Evolutionary conservation across 1,140 invertebrate genomes (phyloP).

Genomic region (Danaus plexippus): DNA sequence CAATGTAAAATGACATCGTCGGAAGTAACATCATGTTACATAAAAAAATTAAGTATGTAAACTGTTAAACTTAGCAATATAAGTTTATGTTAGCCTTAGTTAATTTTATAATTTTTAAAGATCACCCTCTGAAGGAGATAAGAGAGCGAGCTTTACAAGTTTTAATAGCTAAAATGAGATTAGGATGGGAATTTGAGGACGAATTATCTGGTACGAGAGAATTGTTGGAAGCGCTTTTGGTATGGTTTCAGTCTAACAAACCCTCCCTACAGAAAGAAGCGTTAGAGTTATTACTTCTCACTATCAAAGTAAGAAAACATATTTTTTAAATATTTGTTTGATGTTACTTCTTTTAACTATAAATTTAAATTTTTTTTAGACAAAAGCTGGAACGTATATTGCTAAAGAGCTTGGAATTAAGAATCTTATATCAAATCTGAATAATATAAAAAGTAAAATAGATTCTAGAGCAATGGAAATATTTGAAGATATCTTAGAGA

Average conservation of each 20-base stretch:
- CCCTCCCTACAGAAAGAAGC: conserved; percentile 48
- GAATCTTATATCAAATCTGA: conserved; percentile 32
- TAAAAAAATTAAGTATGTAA: conserved; percentile 50
- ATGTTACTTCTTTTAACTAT: conserved; percentile 5
- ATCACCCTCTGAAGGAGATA: conserved; percentile 58
- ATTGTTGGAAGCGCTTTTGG: conserved; percentile 41
- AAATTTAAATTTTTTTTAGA: conserved; percentile 36
- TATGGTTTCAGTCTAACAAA: conserved; percentile 44
- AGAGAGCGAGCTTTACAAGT: conserved; percentile 51
- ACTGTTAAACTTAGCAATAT: not conserved
- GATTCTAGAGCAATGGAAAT: conserved; percentile 32
- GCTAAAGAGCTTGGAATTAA: conserved; percentile 46
- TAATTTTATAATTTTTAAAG: conserved; percentile 20
- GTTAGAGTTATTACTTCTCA: conserved; percentile 39
- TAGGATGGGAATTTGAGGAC: conserved; percentile 58
- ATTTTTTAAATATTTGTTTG: no score
- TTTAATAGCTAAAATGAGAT: conserved; percentile 40
- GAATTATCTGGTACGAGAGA: conserved; percentile 43
- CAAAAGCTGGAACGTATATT: conserved; percentile 52
- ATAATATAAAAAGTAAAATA: conserved; percentile 40
- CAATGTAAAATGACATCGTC: conserved; percentile 11
- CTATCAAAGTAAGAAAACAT: conserved; percentile 39
- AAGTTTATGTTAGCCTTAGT: not conserved
- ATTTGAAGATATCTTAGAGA: conserved; percentile 49
- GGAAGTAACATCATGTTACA: conserved; percentile 37